Base-by-base conservation (phyloP, 1,140 invertebrate genomes). In the Pseudomyrmex pallidus region DNA sequence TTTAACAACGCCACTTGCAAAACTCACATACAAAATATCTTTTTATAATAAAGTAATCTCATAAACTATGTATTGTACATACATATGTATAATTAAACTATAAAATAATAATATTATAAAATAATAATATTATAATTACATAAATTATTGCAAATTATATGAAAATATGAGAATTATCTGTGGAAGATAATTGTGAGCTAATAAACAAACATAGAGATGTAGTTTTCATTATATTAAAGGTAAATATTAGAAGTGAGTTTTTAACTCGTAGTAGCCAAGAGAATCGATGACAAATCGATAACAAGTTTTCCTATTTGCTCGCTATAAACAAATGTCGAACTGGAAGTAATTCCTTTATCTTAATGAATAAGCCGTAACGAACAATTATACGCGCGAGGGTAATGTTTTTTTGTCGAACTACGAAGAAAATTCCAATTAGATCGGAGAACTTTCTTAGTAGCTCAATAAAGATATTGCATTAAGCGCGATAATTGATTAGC, bases 391-490 rank as follows among this genome's bases (percentile, higher is more conserved):
- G n/a, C n/a, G n/a, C n/a, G 52, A 22, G 44, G 84, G 68, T 87
- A 84, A 87, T 35, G 35, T 35, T 35, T 35, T 35, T 87, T 84
- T 84, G 85, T 87, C 84, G 84, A 87, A 83, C 68, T 84, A 22
- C 52, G 44, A 44, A 56, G 66, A 85, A 87, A 82, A 87, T 85
- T 87, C 61, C 72, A 87, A 87, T 88, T 88, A 88, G 70, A 66
- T 25, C 68, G n/a, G 70, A 80, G 68, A 62, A 56, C 35, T 20
- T 63, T 13, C 46, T 52, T 61, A 80, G 62, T 68, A 61, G 66
- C 46, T 77, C 87, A 56, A 84, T 88, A 88, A 87, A 83, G 74
- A 85, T 87, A 84, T 85, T 67, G 52, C 70, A 25, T 87, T 84
- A 87, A 87, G 86, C 20, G 10, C 54, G 54, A 2, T 80, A 80